These are phyloP conservation scores for Apomyelois bistriatella DNA, from an alignment of 2,888 invertebrate genomes.

Conservation along the genomic window DNA sequence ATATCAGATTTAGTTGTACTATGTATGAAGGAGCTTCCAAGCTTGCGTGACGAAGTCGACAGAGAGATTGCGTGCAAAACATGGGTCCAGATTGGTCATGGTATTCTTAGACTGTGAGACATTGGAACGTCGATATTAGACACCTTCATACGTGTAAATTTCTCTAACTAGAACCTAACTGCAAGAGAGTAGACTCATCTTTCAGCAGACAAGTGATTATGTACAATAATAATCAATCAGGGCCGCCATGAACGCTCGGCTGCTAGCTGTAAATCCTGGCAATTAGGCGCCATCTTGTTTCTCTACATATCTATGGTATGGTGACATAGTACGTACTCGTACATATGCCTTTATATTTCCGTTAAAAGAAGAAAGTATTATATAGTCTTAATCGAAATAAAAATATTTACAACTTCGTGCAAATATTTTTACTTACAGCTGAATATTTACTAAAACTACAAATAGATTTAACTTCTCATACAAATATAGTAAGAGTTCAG, in stretches of 20 bases:
- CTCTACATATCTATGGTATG: conserved; percentile 18
- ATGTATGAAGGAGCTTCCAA: not conserved
- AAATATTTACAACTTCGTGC: too few relatives aligned
- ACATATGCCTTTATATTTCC: too few relatives aligned
- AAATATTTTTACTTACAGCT: too few relatives aligned
- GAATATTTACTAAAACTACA: too few relatives aligned
- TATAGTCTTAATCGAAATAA: too few relatives aligned
- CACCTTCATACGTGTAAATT: too few relatives aligned
- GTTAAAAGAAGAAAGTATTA: too few relatives aligned
- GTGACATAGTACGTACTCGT: not conserved
- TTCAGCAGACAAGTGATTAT: conserved; percentile 27
- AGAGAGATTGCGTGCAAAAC: conserved; percentile 12
- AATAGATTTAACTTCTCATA: too few relatives aligned
- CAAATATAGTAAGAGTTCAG: too few relatives aligned
- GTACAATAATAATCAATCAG: conserved; percentile 59
- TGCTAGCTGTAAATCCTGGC: conserved; percentile 58
- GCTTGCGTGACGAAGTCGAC: conserved; percentile 4
- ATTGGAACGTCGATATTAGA: not conserved
- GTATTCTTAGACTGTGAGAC: not conserved
- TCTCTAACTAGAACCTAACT: too few relatives aligned
- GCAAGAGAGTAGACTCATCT: not conserved
- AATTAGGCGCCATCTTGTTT: conserved; percentile 58
- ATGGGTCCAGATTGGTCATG: conserved; percentile 8
- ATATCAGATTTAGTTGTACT: not conserved
- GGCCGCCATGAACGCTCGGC: conserved; percentile 37